phyloP scores from a whole-genome alignment of 30 jellyfish, hydroid and myxozoan species.

The Sanderia malayensis region DNA sequence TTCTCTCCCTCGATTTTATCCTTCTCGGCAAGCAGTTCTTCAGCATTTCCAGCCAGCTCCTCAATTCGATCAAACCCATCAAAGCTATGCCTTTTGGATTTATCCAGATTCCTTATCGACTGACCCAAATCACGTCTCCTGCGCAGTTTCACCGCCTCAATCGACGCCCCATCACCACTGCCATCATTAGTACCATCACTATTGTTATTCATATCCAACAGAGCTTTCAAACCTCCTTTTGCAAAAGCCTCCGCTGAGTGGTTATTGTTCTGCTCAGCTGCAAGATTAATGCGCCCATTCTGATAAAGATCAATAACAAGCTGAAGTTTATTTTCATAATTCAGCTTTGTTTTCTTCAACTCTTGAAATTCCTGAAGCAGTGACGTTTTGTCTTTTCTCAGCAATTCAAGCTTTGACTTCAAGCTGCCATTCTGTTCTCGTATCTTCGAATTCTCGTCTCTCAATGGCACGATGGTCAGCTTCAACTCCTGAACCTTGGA shows the following conservation, averaged over 20 bases:
- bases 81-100: conserved; percentile 48
- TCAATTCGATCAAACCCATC: conserved; percentile 50
- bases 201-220: conserved; percentile 6
- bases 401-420: conserved; percentile 61
- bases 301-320: conserved; percentile 35
- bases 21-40: conserved; percentile 58
- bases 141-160: not conserved
- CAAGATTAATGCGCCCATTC: conserved; percentile 27
- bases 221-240: conserved; percentile 28
- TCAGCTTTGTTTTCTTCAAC: conserved; percentile 41
- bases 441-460: conserved; percentile 78
- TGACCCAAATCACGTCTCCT: not conserved
- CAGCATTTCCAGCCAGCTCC: conserved; percentile 59
- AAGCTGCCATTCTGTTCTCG: conserved; percentile 60
- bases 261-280: conserved; percentile 40
- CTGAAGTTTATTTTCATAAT: conserved; percentile 55
- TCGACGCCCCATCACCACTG: not conserved
- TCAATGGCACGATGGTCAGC: conserved; percentile 90
- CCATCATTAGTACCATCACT: not conserved
- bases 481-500: conserved; percentile 92
- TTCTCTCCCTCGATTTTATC: conserved; percentile 44
- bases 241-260: conserved; percentile 13
- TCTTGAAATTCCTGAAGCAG: conserved; percentile 59
- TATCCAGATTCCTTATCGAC: conserved; percentile 25
- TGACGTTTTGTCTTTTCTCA: conserved; percentile 51